These are phyloP conservation scores for Meteorus cinctellus DNA, from an alignment of 2,888 invertebrate species.

Conservation along the genomic window DNA sequence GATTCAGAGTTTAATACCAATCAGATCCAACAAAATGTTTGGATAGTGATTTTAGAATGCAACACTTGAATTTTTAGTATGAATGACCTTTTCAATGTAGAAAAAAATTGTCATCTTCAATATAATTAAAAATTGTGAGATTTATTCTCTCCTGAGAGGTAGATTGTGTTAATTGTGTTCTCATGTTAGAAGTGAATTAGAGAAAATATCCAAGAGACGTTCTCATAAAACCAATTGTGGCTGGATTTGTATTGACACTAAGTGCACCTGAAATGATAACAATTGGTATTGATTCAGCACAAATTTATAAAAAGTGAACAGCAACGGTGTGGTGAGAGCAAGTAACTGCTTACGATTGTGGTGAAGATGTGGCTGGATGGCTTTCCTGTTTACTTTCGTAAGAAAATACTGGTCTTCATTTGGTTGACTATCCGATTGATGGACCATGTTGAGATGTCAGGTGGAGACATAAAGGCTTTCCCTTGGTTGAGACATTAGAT, in stretches of 20 bases:
- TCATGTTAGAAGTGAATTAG: too few relatives aligned
- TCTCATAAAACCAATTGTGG: slow-evolving; percentile 74
- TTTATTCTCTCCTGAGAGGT: too few relatives aligned
- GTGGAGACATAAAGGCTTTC: slow-evolving; percentile 64
- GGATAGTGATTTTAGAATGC: too few relatives aligned
- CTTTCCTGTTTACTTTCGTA: slow-evolving; percentile 78
- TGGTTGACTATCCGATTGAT: slow-evolving; percentile 78
- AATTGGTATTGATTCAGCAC: slow-evolving; percentile 75
- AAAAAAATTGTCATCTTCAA: too few relatives aligned
- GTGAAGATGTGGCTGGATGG: slow-evolving; percentile 83
- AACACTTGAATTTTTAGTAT: too few relatives aligned
- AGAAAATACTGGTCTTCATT: slow-evolving; percentile 74
- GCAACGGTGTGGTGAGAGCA: slow-evolving; percentile 77
- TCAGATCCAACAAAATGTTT: too few relatives aligned
- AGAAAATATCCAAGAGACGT: slow-evolving; percentile 76
- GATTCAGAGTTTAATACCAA: too few relatives aligned
- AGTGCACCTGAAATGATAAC: slow-evolving; percentile 77
- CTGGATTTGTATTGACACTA: slow-evolving; percentile 75
- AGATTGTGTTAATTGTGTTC: too few relatives aligned
- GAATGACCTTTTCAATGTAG: too few relatives aligned
- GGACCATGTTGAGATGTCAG: slow-evolving; percentile 67
- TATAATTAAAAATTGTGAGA: too few relatives aligned
- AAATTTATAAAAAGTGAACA: slow-evolving; percentile 69
- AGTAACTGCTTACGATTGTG: slow-evolving; percentile 82
- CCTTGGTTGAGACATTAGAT: slow-evolving; percentile 57